phyloP scores from a whole-genome alignment of 2,888 invertebrate genomes.

The Drosophila mettleri region DNA sequence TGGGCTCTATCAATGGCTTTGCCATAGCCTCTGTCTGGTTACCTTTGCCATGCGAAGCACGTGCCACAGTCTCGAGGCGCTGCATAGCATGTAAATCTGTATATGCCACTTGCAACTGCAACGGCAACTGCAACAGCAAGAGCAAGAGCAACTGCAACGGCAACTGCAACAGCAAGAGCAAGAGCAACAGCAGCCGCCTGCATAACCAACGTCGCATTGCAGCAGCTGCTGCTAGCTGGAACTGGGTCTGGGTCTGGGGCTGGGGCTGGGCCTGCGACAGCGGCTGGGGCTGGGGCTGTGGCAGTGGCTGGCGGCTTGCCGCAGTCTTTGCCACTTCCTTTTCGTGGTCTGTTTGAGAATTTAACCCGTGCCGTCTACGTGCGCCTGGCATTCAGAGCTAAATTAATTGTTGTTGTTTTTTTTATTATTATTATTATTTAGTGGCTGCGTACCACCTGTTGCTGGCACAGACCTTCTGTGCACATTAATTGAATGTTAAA shows the following conservation, averaged over 20 bases:
- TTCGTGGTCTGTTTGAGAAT: constrained; percentile 76
- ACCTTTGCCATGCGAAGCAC: constrained; percentile 58
- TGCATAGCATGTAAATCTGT: constrained; percentile 66
- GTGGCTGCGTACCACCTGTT: constrained; percentile 61
- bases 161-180: constrained; percentile 19
- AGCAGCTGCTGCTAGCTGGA: constrained; percentile 48
- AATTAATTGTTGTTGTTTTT: constrained; percentile 80
- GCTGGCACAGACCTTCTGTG: constrained; percentile 30
- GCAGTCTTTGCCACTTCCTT: constrained; percentile 78
- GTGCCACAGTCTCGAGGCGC: constrained; percentile 50
- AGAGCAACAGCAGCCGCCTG: constrained; percentile 53
- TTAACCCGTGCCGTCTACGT: constrained; percentile 74
- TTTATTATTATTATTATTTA: constrained; percentile 39
- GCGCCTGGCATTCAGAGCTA: constrained; percentile 57
- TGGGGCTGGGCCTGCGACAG: constrained; percentile 24
- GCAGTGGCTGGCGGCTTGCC: constrained; percentile 68
- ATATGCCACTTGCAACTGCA: constrained; percentile 50
- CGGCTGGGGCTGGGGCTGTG: constrained; percentile 25
- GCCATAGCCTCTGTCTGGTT: background rate
- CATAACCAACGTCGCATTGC: constrained; percentile 48
- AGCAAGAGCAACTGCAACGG: constrained; percentile 30
- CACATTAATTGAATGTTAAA: constrained; percentile 73
- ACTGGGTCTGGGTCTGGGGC: background rate
- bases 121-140: constrained; percentile 15
- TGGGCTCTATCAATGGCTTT: background rate